Base-by-base conservation (phyloP, 1,140 invertebrate species). In the Leptopilina boulardi region DNA sequence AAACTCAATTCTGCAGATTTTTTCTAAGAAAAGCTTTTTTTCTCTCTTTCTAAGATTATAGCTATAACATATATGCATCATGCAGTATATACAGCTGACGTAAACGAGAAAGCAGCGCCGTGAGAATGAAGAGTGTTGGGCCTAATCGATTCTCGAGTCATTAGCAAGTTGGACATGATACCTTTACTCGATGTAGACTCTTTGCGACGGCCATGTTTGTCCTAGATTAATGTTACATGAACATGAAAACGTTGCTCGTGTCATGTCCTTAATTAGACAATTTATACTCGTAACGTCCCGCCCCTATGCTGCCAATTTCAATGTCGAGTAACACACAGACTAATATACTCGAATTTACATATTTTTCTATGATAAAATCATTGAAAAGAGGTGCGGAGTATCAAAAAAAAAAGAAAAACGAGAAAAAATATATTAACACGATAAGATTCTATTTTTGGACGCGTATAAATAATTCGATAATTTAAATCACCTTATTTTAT, bases 141-240 rank as follows among this genome's bases (percentile, higher is more conserved):
- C 77, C 83, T 85, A 85, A 82, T 91, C 89, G 89, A 90, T 90
- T 84, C 75, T 66, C 42, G 79, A 84, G 87, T 90, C 87, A 89
- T 91, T 91, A 90, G 87, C 85, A 85, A 82, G 78, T 87, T 82
- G 79, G 82, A 82, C 84, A 85, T 84, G 87, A 87, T 84, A 86
- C 83, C 80, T 78, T 83, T 78, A 79, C 79, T 82, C 79, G 74
- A 82, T 85, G 80, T 78, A 79, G 80, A 71, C 74, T 77, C 10
- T 66, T 38, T 66, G 59, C 59, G 78, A 83, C 86, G 82, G 86
- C 84, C 85, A 87, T 88, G 83, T 89, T 90, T 89, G 87, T 82
- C 87, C 86, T 86, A 87, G 86, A 90, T 90, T 87, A 87, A 90
- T 90, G 88, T 86, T 85, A 80, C 83, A 74, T 73, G 81, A 83